A percentile compares a stretch with the other conserved stretches of the same genome.
These are phyloP conservation scores for Trichacis sp. DNA, from an alignment of 2,888 invertebrate species.

Conservation along the genomic window DNA sequence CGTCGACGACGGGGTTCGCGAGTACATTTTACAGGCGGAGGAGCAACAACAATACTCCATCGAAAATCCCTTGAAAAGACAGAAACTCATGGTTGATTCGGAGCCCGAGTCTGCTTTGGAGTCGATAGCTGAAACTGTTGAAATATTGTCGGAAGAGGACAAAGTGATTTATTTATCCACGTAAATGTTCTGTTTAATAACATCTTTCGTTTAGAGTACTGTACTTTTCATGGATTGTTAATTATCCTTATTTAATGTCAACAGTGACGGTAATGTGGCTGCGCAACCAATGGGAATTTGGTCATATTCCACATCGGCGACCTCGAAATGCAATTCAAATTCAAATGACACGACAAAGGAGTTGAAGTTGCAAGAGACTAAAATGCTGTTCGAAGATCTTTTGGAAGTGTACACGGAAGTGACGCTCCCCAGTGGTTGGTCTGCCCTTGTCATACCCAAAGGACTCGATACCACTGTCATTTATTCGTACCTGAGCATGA, in stretches of 20 bases:
- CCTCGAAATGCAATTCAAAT: constrained; percentile 1
- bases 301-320: constrained; percentile 10
- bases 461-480: constrained; percentile 58
- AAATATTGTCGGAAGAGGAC: constrained; percentile 2
- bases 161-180: constrained; percentile 28
- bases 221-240: no score
- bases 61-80: constrained; percentile 9
- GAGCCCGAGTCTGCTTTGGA: neutral
- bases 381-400: constrained; percentile 61
- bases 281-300: constrained; percentile 31
- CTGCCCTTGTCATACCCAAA: constrained; percentile 58
- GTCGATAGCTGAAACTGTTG: constrained; percentile 3
- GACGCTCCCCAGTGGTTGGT: constrained; percentile 59
- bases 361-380: constrained; percentile 29
- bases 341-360: constrained; percentile 7
- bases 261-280: constrained; percentile 12
- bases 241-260: constrained; percentile 17
- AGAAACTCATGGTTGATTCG: neutral
- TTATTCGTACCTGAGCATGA: constrained; percentile 57
- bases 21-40: constrained; percentile 35
- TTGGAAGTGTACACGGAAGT: constrained; percentile 61
- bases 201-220: no score
- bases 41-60: constrained; percentile 3
- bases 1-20: constrained; percentile 26
- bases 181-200: constrained; percentile 12